A percentile compares a stretch with the other conserved stretches of the same genome.
These are phyloP conservation scores for Dicrostonyx torquatus DNA, from an alignment of 2,797 vertebrate genomes.

Conservation along the genomic window DNA sequence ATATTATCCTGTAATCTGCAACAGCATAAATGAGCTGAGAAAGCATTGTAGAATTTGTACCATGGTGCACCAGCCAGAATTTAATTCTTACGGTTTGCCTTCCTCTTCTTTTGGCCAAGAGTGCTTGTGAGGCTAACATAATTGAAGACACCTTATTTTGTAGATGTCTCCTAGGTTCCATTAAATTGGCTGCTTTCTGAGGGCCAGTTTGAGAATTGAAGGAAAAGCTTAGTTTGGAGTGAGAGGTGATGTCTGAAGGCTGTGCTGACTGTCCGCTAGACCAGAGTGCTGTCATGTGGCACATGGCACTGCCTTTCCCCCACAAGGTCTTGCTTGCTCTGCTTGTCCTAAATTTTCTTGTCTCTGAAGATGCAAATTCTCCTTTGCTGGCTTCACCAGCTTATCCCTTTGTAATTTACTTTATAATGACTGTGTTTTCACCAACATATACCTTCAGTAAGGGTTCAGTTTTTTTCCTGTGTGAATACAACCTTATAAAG, in stretches of 20 bases:
- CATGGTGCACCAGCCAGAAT: slow-evolving; percentile 22
- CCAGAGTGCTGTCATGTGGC: background rate
- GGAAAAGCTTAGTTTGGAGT: background rate
- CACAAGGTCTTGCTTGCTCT: background rate
- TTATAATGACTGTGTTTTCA: background rate
- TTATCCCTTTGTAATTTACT: background rate
- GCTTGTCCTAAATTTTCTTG: background rate
- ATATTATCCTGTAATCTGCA: slow-evolving; percentile 1
- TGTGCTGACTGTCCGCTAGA: background rate
- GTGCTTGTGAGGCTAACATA: slow-evolving; percentile 17
- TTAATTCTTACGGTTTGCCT: slow-evolving; percentile 31
- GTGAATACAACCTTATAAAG: background rate
- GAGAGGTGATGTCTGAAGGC: background rate
- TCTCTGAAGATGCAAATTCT: background rate
- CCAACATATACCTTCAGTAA: background rate
- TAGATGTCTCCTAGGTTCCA: slow-evolving; percentile 31
- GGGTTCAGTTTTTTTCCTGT: background rate
- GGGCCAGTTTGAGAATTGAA: slow-evolving; percentile 30
- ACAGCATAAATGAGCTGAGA: background rate
- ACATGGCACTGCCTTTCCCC: background rate
- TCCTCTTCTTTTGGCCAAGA: slow-evolving; percentile 32
- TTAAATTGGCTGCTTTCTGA: slow-evolving; percentile 34
- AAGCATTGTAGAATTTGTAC: background rate
- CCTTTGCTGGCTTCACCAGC: background rate
- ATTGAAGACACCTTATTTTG: slow-evolving; percentile 27